Percentiles rank a stretch among this genome's conserved stretches.
These are phyloP conservation scores for Sebastes vulpes DNA, from an alignment of 2,797 vertebrate species.

Conservation along the genomic window DNA sequence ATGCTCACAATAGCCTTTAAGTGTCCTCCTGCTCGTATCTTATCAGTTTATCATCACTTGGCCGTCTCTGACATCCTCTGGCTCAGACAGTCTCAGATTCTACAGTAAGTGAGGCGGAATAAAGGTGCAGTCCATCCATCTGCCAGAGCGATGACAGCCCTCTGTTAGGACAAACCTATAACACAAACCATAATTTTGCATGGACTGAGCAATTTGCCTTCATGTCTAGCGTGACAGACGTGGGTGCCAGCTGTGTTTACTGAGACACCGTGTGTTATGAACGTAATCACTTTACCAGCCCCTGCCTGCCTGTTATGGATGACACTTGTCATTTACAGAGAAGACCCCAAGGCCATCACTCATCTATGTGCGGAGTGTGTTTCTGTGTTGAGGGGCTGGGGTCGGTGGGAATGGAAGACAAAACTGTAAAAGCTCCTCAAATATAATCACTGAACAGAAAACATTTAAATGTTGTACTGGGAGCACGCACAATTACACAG, in stretches of 20 bases:
- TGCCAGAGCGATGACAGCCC: conserved; percentile 34
- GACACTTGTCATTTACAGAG: conserved; percentile 82
- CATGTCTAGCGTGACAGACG: conserved; percentile 58
- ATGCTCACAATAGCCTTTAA: conserved; percentile 60
- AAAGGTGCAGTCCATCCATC: conserved; percentile 62
- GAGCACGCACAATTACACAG: background rate
- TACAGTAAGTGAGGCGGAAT: conserved; percentile 73
- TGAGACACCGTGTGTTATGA: conserved; percentile 72
- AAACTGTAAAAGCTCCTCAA: conserved; percentile 19
- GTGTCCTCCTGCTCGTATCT: conserved; percentile 57
- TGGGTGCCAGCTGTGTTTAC: conserved; percentile 82
- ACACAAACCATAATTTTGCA: conserved; percentile 57
- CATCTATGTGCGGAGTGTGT: conserved; percentile 40
- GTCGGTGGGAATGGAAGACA: conserved; percentile 4
- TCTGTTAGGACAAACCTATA: conserved; percentile 50
- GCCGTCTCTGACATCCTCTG: conserved; percentile 58
- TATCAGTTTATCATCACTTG: conserved; percentile 71
- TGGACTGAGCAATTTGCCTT: conserved; percentile 59
- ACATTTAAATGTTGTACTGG: background rate
- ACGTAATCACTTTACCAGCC: conserved; percentile 83
- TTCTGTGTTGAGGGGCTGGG: conserved; percentile 2
- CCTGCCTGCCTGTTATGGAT: conserved; percentile 80
- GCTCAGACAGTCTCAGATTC: conserved; percentile 40
- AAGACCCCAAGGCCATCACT: conserved; percentile 76
- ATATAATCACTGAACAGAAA: conserved; percentile 31